A percentile compares a stretch with the other conserved stretches of the same genome.
These are phyloP conservation scores for Siphonodentalium dalli DNA, from an alignment of 2,888 invertebrate genomes.

Conservation along the genomic window DNA sequence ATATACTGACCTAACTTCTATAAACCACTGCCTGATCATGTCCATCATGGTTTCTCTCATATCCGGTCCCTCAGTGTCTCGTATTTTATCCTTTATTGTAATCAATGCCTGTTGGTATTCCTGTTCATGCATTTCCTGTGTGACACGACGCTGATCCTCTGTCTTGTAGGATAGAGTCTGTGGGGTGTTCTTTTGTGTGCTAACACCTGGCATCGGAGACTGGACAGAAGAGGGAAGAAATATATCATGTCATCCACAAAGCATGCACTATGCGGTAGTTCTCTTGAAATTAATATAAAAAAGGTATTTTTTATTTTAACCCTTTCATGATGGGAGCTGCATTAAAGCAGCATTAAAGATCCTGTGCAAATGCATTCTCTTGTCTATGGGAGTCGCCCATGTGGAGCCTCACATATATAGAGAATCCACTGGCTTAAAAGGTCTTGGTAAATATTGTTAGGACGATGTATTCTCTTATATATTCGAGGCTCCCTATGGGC, in stretches of 20 bases:
- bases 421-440: no score
- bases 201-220: constrained; percentile 46
- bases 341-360: no score
- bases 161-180: constrained; percentile 52
- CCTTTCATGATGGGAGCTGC: no score
- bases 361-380: no score
- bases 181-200: constrained; percentile 53
- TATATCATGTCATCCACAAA: no score
- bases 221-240: constrained; percentile 13
- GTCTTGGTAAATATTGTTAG: no score
- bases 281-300: no score
- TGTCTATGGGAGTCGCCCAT: no score
- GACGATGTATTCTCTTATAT: no score
- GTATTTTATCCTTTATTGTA: constrained; percentile 71
- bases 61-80: constrained; percentile 75
- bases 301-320: neutral
- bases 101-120: constrained; percentile 77
- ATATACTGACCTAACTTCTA: constrained; percentile 73
- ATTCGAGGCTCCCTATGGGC: no score
- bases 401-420: no score
- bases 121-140: constrained; percentile 75
- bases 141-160: constrained; percentile 69
- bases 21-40: constrained; percentile 87
- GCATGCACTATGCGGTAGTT: neutral
- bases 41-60: constrained; percentile 87